Evolutionary conservation across 2,113 vertebrate species (phyloP).

Genomic region (Hippocampus mohnikei): DNA sequence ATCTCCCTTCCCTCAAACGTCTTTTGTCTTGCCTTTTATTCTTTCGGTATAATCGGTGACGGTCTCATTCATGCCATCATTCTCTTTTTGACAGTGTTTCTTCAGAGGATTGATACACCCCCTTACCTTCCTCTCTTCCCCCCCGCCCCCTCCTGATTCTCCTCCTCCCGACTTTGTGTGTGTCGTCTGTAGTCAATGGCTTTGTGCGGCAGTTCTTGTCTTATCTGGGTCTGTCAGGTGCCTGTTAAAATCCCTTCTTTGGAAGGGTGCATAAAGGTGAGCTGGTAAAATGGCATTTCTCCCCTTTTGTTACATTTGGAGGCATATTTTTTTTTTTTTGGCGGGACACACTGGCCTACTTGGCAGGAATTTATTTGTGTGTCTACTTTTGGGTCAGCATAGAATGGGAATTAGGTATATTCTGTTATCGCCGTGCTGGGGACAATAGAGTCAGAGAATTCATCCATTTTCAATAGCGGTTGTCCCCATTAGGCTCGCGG

Average conservation of each 20-base stretch:
- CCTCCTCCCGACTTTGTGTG: slow-evolving; percentile 32
- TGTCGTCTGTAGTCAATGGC: slow-evolving; percentile 37
- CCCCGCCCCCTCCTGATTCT: slow-evolving; percentile 8
- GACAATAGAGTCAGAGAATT: neutral
- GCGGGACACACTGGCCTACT: slow-evolving; percentile 17
- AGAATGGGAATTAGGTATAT: neutral
- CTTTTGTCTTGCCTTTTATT: slow-evolving; percentile 47
- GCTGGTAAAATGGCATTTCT: slow-evolving; percentile 46
- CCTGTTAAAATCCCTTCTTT: slow-evolving; percentile 50
- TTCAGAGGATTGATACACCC: slow-evolving; percentile 30
- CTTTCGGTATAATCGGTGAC: slow-evolving; percentile 36
- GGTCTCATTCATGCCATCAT: slow-evolving; percentile 33
- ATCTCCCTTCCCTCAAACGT: slow-evolving; percentile 35
- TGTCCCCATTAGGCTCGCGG: too few relatives aligned
- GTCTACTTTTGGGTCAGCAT: neutral
- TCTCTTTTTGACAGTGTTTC: slow-evolving; percentile 49
- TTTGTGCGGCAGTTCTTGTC: slow-evolving; percentile 49
- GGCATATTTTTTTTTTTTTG: slow-evolving; percentile 17
- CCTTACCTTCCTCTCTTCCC: slow-evolving; percentile 16
- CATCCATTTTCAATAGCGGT: neutral
- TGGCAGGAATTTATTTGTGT: slow-evolving; percentile 8
- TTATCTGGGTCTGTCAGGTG: slow-evolving; percentile 67
- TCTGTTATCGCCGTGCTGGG: neutral
- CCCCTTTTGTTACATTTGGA: slow-evolving; percentile 24
- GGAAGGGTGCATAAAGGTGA: slow-evolving; percentile 43